These are phyloP conservation scores for Ariolimax columbianus DNA, from an alignment of 2,888 invertebrate species.

Conservation along the genomic window DNA sequence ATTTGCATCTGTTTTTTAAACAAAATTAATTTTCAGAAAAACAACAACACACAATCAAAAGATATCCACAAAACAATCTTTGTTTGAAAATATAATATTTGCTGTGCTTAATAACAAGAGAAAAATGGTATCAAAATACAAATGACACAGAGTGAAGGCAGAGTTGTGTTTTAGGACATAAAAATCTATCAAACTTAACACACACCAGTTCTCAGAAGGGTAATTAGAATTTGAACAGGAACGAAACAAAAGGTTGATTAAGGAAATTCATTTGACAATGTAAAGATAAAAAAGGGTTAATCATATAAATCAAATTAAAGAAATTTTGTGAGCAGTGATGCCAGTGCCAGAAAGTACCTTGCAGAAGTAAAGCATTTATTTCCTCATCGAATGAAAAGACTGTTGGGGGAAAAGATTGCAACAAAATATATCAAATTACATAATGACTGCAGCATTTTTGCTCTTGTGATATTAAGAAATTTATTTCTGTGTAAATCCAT, in stretches of 20 bases:
- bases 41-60: not conserved
- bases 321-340: conserved; percentile 7
- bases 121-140: not conserved
- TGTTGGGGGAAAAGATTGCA: conserved; percentile 33
- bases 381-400: conserved; percentile 52
- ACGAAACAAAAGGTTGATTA: not conserved
- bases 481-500: not conserved
- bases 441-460: conserved; percentile 17
- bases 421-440: conserved; percentile 26
- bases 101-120: not conserved
- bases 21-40: not conserved
- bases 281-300: conserved; percentile 8
- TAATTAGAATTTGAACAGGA: not conserved
- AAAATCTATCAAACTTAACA: not conserved
- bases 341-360: conserved; percentile 43
- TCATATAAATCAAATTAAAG: not conserved
- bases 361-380: conserved; percentile 43
- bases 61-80: not conserved
- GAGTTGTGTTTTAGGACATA: not conserved
- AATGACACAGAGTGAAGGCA: not conserved
- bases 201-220: not conserved
- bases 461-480: not conserved
- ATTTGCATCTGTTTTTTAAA: not conserved
- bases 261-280: not conserved
- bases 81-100: not conserved